Evolutionary conservation across 1,140 invertebrate species (phyloP).

Genomic region (Charaxes varanes): DNA sequence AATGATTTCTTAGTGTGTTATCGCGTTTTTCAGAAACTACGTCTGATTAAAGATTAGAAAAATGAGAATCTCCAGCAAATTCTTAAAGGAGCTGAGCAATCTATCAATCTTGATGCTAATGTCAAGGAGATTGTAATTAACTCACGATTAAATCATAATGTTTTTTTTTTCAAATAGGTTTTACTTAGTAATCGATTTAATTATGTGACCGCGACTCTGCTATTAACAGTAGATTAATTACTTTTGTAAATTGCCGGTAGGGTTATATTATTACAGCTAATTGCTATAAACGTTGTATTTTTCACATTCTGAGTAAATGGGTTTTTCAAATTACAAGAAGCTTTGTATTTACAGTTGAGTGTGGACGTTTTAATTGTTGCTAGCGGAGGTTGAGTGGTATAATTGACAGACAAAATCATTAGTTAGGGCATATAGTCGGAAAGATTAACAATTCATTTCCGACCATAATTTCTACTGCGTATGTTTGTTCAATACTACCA

Average conservation of each 20-base stretch:
- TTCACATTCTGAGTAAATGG: constrained; percentile 57
- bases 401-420: constrained; percentile 47
- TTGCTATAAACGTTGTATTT: constrained; percentile 62
- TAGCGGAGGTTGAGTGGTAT: constrained; percentile 58
- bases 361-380: constrained; percentile 56
- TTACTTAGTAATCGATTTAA: constrained; percentile 28
- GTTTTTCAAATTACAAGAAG: constrained; percentile 61
- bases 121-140: constrained; percentile 4
- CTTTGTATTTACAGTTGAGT: constrained; percentile 63
- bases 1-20: no score
- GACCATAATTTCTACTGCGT: no score
- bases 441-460: constrained; percentile 15
- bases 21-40: no score
- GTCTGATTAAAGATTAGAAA: no score
- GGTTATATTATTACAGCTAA: constrained; percentile 47
- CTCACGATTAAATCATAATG: constrained; percentile 9
- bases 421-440: constrained; percentile 44
- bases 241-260: constrained; percentile 49
- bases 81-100: no score
- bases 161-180: constrained; percentile 6
- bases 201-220: constrained; percentile 25
- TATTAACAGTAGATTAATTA: constrained; percentile 51
- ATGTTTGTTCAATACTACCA: no score
- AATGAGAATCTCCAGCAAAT: no score
- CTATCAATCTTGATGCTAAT: no score